Percentiles rank a stretch among this genome's conserved stretches.
Conservation (phyloP, 2,888 invertebrate genomes). For the Phlogophora meticulosa region DNA sequence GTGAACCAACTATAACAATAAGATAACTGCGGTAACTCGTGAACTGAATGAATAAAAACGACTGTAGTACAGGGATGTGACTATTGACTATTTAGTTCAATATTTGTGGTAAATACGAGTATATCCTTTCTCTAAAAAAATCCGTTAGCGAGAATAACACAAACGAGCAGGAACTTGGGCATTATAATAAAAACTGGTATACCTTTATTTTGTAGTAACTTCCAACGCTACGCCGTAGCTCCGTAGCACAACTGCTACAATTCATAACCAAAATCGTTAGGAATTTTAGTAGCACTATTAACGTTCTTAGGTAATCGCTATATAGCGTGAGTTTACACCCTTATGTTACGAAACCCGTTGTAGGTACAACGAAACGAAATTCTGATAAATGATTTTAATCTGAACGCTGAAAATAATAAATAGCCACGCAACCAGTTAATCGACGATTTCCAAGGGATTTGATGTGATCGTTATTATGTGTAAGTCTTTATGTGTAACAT, state of each 20-base stretch:
- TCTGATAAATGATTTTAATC: conserved; percentile 63
- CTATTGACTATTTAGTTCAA: neutral
- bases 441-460: conserved; percentile 11
- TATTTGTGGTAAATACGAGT: neutral
- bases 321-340: conserved; percentile 68
- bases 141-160: neutral
- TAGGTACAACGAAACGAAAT: conserved; percentile 55
- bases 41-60: neutral
- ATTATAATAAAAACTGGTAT: conserved; percentile 16
- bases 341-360: conserved; percentile 61
- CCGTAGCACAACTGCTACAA: conserved; percentile 59
- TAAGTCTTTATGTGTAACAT: conserved; percentile 6
- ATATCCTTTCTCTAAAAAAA: neutral
- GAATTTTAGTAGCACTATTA: conserved; percentile 61
- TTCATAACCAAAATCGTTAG: conserved; percentile 51
- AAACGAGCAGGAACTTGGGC: neutral
- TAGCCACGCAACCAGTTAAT: conserved; percentile 40
- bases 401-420: conserved; percentile 54
- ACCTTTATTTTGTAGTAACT: conserved; percentile 54
- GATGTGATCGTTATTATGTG: conserved; percentile 14
- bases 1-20: too few species aligned
- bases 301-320: conserved; percentile 66
- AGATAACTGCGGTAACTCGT: too few species aligned
- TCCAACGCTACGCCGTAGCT: conserved; percentile 52
- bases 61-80: neutral